phyloP scores from a whole-genome alignment of 2,888 invertebrate genomes.

The Andrena bucephala region DNA sequence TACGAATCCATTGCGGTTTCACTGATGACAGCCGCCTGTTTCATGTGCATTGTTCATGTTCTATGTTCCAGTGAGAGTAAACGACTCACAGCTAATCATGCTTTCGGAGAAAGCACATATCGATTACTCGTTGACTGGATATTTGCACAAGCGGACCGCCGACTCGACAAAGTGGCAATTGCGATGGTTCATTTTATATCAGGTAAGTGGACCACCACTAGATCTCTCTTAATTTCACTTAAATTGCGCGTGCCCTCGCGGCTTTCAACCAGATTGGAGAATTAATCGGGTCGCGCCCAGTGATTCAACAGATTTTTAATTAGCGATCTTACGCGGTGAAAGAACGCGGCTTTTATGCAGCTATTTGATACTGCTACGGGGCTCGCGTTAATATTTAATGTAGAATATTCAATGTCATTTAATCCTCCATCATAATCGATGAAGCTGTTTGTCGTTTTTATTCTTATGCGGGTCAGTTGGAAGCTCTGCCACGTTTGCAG shows the following conservation, averaged over 20 bases:
- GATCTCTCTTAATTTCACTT: background rate
- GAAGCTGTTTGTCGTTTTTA: too few relatives aligned
- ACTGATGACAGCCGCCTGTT: background rate
- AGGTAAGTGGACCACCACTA: conserved; percentile 86
- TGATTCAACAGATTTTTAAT: conserved; percentile 9
- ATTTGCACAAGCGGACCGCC: conserved; percentile 93
- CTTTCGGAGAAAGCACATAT: conserved; percentile 94
- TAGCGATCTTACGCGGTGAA: background rate
- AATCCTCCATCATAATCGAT: too few relatives aligned
- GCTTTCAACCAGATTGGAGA: background rate
- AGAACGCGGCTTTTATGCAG: background rate
- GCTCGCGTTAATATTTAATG: background rate
- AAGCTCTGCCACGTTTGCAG: too few relatives aligned
- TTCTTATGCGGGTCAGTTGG: too few relatives aligned
- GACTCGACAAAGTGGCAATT: conserved; percentile 96
- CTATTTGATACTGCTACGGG: background rate
- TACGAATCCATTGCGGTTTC: background rate
- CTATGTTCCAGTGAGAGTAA: conserved; percentile 88
- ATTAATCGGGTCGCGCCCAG: background rate
- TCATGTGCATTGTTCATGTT: background rate
- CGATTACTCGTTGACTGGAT: conserved; percentile 93
- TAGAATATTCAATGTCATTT: too few relatives aligned
- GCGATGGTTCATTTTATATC: conserved; percentile 92
- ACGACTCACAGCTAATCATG: conserved; percentile 93
- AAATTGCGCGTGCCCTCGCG: too few relatives aligned